Base-by-base conservation (phyloP, 2,888 invertebrate genomes). In the Cinara cedri region DNA sequence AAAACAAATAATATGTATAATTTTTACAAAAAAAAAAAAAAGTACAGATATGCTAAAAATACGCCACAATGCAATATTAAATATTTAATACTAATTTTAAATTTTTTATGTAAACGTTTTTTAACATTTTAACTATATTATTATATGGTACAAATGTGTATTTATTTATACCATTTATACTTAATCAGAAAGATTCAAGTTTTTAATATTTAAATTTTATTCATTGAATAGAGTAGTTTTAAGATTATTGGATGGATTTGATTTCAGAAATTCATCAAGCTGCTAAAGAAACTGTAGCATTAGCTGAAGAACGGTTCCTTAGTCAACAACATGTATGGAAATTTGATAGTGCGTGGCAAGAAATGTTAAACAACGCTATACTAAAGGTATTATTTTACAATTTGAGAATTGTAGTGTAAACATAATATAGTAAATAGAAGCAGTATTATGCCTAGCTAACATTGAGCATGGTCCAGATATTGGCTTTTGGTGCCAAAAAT, bases 341-440 rank as follows among this genome's bases (percentile, higher is more conserved):
- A 86, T 96, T 97, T 86, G 96, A 97, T 87, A 93, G 93, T 87
- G 96, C 96, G 83, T 97, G 97, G 97, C 97, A 97, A 87, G 97
- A 97, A 87, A 95, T 96, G 90, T 90, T 97, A 82, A 97, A 97
- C 87, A 95, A 96, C 88, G 96, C 96, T 82, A 96, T 96, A 81
- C 92, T 94, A 85, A 94, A 96, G 90, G 94, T 93, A 85, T 85
- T 82, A 16, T 71, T 46, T 62, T 60, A 2, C 49, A 66, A n/a
- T 8, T 10, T 1, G 13, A 46, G 0, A 62, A 62, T 42, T 16
- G 26, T 62, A 62, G 10, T 62, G n/a, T 42, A 46, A 34, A n/a
- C 34, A 26, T 34, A 46, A 8, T 46, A 46, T 34, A 34, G 34
- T 34, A 6, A 6, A 34, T 34, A 34, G 34, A 34, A 34, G 34